phyloP scores from a whole-genome alignment of 2,113 vertebrate species.

The zebrafish (Danio rerio) region DNA sequence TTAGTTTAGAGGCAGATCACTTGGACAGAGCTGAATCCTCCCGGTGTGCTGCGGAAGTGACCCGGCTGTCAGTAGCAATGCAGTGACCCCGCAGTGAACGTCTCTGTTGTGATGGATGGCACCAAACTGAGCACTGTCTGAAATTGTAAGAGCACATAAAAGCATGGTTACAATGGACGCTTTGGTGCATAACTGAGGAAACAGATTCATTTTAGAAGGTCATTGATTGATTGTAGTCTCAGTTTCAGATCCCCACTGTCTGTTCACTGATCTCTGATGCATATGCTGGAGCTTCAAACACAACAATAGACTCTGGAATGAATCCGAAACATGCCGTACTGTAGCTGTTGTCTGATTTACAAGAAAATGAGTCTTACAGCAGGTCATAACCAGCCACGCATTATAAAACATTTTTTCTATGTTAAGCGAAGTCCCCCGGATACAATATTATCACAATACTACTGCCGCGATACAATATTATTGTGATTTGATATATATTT shows the following conservation, averaged over 20 bases:
- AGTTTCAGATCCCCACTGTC: background rate
- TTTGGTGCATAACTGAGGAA: background rate
- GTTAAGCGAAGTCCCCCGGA: no score
- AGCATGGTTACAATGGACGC: background rate
- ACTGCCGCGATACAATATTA: no score
- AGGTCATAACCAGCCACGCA: no score
- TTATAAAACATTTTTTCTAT: no score
- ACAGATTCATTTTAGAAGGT: background rate
- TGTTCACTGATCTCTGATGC: background rate
- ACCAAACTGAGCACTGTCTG: background rate
- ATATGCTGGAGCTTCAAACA: background rate
- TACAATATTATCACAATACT: no score
- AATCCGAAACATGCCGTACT: no score
- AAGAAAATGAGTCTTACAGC: no score
- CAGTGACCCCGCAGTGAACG: conserved; percentile 27
- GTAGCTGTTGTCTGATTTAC: no score
- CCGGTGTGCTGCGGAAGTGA: conserved; percentile 28
- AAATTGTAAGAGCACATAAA: background rate
- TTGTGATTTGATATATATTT: no score
- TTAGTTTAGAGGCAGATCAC: conserved; percentile 43
- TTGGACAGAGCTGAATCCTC: conserved; percentile 49
- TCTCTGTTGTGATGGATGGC: background rate
- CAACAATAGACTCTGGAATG: no score
- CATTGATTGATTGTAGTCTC: background rate
- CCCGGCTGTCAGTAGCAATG: conserved; percentile 29